These are phyloP conservation scores for Lysiphlebus fabarum DNA, from an alignment of 1,140 invertebrate species.

Conservation along the genomic window DNA sequence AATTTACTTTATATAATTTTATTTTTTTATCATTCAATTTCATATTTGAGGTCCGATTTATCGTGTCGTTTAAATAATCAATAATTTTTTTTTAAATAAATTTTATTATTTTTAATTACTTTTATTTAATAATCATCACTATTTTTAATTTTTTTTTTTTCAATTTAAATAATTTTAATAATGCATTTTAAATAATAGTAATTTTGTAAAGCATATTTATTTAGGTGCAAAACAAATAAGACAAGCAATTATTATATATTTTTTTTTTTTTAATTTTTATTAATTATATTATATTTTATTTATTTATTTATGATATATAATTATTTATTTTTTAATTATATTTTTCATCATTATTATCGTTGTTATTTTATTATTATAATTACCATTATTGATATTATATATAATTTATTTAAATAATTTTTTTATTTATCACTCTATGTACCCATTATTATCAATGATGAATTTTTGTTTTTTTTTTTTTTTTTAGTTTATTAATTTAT, in stretches of 20 bases:
- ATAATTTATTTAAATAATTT: constrained; percentile 19
- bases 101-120: no score
- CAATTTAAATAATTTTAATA: constrained; percentile 10
- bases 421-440: constrained; percentile 20
- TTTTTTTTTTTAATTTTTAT: constrained; percentile 12
- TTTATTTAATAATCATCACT: constrained; percentile 8
- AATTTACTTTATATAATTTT: not conserved
- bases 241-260: constrained; percentile 9
- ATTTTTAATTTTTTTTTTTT: not conserved
- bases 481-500: constrained; percentile 7
- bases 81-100: not conserved
- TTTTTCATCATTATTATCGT: constrained; percentile 24
- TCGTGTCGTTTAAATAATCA: not conserved
- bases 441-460: constrained; percentile 17
- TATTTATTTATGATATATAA: constrained; percentile 3
- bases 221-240: constrained; percentile 13
- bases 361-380: constrained; percentile 29
- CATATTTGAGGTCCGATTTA: no score
- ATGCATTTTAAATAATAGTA: no score
- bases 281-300: constrained; percentile 16
- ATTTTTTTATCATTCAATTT: not conserved
- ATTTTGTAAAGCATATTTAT: not conserved
- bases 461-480: not conserved
- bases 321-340: constrained; percentile 11
- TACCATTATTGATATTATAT: constrained; percentile 33